Percentiles rank a stretch among this genome's conserved stretches.
Conservation (phyloP, 2,113 vertebrate genomes). For the Oplegnathus fasciatus region DNA sequence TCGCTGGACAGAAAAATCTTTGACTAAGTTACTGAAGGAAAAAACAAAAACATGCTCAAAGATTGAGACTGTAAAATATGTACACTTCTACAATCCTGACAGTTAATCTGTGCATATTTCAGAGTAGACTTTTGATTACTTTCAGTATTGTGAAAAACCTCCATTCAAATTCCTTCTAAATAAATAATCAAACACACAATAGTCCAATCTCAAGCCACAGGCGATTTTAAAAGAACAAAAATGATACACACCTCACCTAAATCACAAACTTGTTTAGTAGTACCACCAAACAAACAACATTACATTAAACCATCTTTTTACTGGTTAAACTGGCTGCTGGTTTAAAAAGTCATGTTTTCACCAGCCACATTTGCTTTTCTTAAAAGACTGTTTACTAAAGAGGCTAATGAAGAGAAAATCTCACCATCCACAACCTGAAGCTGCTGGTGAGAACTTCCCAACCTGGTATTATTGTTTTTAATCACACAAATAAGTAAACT, state of each 20-base stretch:
- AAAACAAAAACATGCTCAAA: slow-evolving; percentile 70
- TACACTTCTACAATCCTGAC: slow-evolving; percentile 65
- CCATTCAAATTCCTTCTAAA: slow-evolving; percentile 55
- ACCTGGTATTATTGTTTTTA: background rate
- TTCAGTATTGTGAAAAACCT: slow-evolving; percentile 36
- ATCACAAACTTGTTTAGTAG: slow-evolving; percentile 55
- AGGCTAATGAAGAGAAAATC: too few species aligned
- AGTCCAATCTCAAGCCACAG: slow-evolving; percentile 41
- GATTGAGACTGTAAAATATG: slow-evolving; percentile 64
- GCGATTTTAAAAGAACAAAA: slow-evolving; percentile 24
- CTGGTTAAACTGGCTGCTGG: slow-evolving; percentile 10
- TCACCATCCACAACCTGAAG: too few species aligned
- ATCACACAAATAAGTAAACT: slow-evolving; percentile 21
- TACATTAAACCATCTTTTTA: slow-evolving; percentile 16
- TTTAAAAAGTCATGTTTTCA: background rate
- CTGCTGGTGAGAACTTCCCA: too few species aligned
- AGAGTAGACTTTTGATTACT: slow-evolving; percentile 32
- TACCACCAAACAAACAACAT: slow-evolving; percentile 52
- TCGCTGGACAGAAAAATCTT: slow-evolving; percentile 17
- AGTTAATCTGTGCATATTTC: slow-evolving; percentile 41
- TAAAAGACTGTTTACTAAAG: too few species aligned
- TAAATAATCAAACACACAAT: slow-evolving; percentile 65
- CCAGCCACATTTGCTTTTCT: background rate
- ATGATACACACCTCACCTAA: slow-evolving; percentile 30
- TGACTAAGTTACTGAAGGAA: slow-evolving; percentile 17